These are phyloP conservation scores for Terebella lapidaria DNA, from an alignment of 2,888 invertebrate species.

Conservation along the genomic window DNA sequence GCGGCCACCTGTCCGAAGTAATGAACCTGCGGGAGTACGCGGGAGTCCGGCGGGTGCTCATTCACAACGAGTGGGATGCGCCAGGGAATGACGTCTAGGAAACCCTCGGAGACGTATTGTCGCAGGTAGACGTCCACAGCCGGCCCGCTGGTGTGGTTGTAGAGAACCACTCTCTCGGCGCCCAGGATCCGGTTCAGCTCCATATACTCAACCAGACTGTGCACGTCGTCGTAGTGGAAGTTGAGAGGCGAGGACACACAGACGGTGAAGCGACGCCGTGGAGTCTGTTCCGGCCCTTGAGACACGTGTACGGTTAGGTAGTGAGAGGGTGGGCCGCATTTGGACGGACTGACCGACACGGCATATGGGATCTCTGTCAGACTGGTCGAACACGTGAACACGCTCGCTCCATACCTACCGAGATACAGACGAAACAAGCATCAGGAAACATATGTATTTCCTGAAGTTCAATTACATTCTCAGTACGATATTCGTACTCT, in stretches of 20 bases:
- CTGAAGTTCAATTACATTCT: too few relatives aligned
- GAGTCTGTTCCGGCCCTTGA: neutral
- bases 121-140: constrained; percentile 11
- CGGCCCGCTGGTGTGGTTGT: constrained; percentile 20
- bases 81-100: constrained; percentile 23
- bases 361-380: neutral
- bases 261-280: constrained; percentile 16
- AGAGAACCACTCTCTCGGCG: constrained; percentile 22
- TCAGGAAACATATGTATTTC: too few relatives aligned
- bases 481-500: too few relatives aligned
- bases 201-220: constrained; percentile 20
- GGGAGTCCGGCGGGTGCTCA: constrained; percentile 9
- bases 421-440: too few relatives aligned
- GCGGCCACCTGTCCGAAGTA: constrained; percentile 26
- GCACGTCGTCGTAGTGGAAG: constrained; percentile 15
- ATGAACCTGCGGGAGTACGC: constrained; percentile 19
- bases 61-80: constrained; percentile 19
- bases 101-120: constrained; percentile 14
- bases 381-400: neutral
- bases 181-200: constrained; percentile 26
- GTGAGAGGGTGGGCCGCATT: constrained; percentile 3
- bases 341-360: constrained; percentile 4
- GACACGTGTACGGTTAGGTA: constrained; percentile 1
- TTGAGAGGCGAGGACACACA: constrained; percentile 24
- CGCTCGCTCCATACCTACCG: constrained; percentile 12